phyloP scores from a whole-genome alignment of 2,113 vertebrate species.

The Cisticola juncidis region DNA sequence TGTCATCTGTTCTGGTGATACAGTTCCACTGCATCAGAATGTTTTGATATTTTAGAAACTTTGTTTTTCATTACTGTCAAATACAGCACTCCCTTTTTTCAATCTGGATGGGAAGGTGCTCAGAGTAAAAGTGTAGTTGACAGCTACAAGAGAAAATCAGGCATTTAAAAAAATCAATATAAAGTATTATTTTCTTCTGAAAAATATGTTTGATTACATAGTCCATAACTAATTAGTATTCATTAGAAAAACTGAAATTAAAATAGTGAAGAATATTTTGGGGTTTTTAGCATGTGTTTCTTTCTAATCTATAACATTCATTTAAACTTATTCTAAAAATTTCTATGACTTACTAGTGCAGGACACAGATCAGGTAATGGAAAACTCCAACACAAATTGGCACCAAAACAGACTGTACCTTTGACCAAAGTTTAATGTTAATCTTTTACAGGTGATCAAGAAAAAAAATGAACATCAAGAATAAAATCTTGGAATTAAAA shows the following conservation, averaged over 20 bases:
- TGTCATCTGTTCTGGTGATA: background rate
- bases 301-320: background rate
- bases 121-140: background rate
- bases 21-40: background rate
- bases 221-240: background rate
- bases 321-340: background rate
- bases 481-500: background rate
- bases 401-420: fast-evolving
- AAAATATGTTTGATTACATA: background rate
- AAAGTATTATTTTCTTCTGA: background rate
- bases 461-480: background rate
- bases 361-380: background rate
- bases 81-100: background rate
- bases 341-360: background rate
- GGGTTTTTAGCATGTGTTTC: background rate
- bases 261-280: background rate
- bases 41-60: background rate
- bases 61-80: background rate
- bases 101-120: background rate
- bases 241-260: background rate
- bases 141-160: background rate
- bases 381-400: background rate
- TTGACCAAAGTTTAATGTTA: background rate
- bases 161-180: background rate
- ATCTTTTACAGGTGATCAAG: background rate